Evolutionary conservation across 2,113 vertebrate species (phyloP).

Genomic region (Accipiter virgatus): DNA sequence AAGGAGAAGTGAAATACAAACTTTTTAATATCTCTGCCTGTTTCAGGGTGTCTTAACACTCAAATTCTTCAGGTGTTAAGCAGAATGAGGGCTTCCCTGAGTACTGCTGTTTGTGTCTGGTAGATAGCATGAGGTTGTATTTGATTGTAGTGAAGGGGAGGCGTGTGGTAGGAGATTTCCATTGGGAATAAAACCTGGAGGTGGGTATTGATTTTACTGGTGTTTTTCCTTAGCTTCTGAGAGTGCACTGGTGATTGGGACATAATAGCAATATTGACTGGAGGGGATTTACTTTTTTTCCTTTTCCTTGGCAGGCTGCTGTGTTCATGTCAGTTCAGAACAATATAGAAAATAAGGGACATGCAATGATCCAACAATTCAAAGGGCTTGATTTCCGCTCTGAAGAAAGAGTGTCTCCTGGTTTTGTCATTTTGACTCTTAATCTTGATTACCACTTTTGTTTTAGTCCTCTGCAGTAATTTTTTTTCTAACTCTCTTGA

Average conservation of each 20-base stretch:
- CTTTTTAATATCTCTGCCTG: neutral
- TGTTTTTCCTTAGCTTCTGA: neutral
- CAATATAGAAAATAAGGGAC: neutral
- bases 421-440: neutral
- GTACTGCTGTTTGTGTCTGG: neutral
- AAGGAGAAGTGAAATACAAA: neutral
- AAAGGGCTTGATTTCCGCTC: neutral
- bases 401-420: rapidly evolving
- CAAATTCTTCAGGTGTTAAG: neutral
- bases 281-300: neutral
- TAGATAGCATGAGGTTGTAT: neutral
- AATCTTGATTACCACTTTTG: neutral
- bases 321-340: neutral
- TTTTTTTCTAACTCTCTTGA: neutral
- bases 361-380: neutral
- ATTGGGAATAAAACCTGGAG: neutral
- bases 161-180: neutral
- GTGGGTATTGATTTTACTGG: slow-evolving; percentile 10
- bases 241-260: neutral
- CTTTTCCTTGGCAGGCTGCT: neutral
- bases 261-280: neutral
- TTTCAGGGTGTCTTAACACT: neutral
- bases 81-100: neutral
- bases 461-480: neutral
- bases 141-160: neutral